phyloP scores from a whole-genome alignment of 2,888 invertebrate species.

The Augochlorella aurata region DNA sequence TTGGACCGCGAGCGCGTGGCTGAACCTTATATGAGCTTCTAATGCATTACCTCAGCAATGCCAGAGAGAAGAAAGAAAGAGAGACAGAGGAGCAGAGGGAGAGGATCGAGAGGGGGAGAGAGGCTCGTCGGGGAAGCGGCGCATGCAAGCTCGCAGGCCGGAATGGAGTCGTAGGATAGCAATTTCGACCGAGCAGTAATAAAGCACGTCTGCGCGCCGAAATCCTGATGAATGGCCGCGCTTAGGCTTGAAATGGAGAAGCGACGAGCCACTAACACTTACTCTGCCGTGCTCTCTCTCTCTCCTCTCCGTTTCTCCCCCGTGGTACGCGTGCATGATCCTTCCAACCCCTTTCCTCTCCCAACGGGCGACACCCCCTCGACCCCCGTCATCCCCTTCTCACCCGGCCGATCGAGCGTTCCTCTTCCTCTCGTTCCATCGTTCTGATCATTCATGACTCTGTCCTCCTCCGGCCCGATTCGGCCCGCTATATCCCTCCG shows the following conservation, averaged over 20 bases:
- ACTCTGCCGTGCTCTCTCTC: slow-evolving; percentile 66
- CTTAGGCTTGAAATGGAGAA: slow-evolving; percentile 82
- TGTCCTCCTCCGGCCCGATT: slow-evolving; percentile 56
- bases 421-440: slow-evolving; percentile 49
- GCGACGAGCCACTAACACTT: slow-evolving; percentile 80
- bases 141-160: slow-evolving; percentile 73
- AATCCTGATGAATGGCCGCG: slow-evolving; percentile 82
- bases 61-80: slow-evolving; percentile 6
- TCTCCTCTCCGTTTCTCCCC: slow-evolving; percentile 43
- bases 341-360: slow-evolving; percentile 38
- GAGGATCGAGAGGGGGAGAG: slow-evolving; percentile 47
- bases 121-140: slow-evolving; percentile 60
- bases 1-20: slow-evolving; percentile 56
- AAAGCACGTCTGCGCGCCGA: slow-evolving; percentile 82
- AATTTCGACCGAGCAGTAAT: slow-evolving; percentile 82
- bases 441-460: slow-evolving; percentile 60
- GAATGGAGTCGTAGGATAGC: slow-evolving; percentile 82
- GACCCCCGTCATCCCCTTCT: slow-evolving; percentile 42
- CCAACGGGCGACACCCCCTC: neutral
- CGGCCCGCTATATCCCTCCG: slow-evolving; percentile 53
- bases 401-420: slow-evolving; percentile 50
- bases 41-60: slow-evolving; percentile 76
- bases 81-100: slow-evolving; percentile 14
- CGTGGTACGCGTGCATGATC: slow-evolving; percentile 37
- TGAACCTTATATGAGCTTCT: slow-evolving; percentile 78